Percentiles rank a stretch among this genome's conserved stretches.
phyloP scores from a whole-genome alignment of 2,113 vertebrate genomes.

The Pungitius pungitius region DNA sequence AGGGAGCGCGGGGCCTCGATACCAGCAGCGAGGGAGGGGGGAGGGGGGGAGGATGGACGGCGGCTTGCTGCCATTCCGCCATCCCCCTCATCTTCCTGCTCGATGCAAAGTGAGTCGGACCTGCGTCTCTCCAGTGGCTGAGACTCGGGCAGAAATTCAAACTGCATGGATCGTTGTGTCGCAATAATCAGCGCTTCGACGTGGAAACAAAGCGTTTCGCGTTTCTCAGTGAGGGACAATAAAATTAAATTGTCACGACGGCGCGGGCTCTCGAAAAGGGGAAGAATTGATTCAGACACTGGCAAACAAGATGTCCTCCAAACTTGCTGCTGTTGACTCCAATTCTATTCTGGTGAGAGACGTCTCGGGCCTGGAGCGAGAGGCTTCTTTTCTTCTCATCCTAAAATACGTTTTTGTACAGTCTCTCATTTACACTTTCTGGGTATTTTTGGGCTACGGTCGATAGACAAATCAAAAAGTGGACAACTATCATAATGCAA shows the following conservation, averaged over 20 bases:
- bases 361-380: slow-evolving; percentile 41
- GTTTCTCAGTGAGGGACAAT: too few relatives aligned
- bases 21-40: slow-evolving; percentile 50
- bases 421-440: slow-evolving; percentile 58
- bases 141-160: too few relatives aligned
- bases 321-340: slow-evolving; percentile 1
- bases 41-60: slow-evolving; percentile 16
- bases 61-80: slow-evolving; percentile 34
- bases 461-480: slow-evolving; percentile 46
- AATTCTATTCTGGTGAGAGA: slow-evolving; percentile 35
- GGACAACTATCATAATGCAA: slow-evolving; percentile 15
- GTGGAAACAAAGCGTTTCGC: too few relatives aligned
- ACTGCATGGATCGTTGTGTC: too few relatives aligned
- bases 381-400: slow-evolving; percentile 44
- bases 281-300: too few relatives aligned
- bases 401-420: slow-evolving; percentile 53
- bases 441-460: slow-evolving; percentile 41
- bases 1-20: slow-evolving; percentile 50
- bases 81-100: slow-evolving; percentile 27
- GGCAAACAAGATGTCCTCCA: too few relatives aligned
- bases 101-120: slow-evolving; percentile 38
- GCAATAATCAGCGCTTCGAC: too few relatives aligned
- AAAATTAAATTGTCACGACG: too few relatives aligned
- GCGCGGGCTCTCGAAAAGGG: too few relatives aligned
- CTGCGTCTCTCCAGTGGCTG: slow-evolving; percentile 27